A percentile compares a stretch with the other conserved stretches of the same genome.
Conservation (phyloP, 1,140 invertebrate species). For the Ips nitidus region DNA sequence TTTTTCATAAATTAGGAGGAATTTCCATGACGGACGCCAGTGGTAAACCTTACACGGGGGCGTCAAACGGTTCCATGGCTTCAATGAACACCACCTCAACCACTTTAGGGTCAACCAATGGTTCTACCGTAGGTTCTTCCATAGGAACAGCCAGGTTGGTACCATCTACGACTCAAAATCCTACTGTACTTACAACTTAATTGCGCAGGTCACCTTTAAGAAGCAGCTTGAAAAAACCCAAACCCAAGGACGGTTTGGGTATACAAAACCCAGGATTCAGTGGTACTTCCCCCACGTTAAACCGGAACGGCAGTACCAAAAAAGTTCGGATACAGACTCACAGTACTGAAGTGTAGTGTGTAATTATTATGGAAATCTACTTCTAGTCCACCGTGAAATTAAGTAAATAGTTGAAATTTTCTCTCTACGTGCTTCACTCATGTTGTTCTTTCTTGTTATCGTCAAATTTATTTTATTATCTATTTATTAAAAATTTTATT, state of each 20-base stretch:
- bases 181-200: not conserved
- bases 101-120: conserved; percentile 60
- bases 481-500: too few relatives aligned
- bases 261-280: conserved; percentile 84
- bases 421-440: too few relatives aligned
- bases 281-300: conserved; percentile 74
- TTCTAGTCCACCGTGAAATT: not conserved
- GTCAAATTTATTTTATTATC: too few relatives aligned
- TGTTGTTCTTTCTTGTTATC: too few relatives aligned
- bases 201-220: conserved; percentile 68
- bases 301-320: conserved; percentile 80
- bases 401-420: too few relatives aligned
- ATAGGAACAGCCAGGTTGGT: conserved; percentile 33
- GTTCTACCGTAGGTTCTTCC: conserved; percentile 60
- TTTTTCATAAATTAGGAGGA: conserved; percentile 34
- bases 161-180: not conserved
- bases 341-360: conserved; percentile 74
- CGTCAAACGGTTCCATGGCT: conserved; percentile 75
- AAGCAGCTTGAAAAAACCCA: conserved; percentile 80
- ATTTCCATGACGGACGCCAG: conserved; percentile 82
- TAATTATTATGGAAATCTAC: conserved; percentile 26
- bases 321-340: conserved; percentile 87
- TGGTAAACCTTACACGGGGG: conserved; percentile 69
- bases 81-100: conserved; percentile 75
- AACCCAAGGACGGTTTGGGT: conserved; percentile 66